Percentiles rank a stretch among this genome's conserved stretches.
phyloP scores from a whole-genome alignment of 2,888 invertebrate genomes.

The Gonocerus acuteangulatus region DNA sequence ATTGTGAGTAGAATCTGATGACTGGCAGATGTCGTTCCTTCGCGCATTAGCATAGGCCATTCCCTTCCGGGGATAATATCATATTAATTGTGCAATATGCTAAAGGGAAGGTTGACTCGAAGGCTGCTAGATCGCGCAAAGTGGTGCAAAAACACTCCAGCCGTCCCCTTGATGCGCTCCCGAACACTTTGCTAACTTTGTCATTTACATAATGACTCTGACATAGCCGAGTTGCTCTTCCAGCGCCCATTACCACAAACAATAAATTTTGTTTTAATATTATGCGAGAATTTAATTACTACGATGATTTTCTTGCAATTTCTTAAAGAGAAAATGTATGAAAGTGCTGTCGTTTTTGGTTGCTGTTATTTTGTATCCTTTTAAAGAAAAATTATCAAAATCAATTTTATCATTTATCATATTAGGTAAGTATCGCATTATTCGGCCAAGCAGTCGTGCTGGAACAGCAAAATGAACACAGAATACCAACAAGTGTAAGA shows the following conservation, averaged over 20 bases:
- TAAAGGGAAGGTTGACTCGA: slow-evolving; percentile 32
- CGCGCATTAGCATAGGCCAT: background rate
- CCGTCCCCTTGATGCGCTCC: slow-evolving; percentile 19
- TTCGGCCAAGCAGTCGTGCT: too few species aligned
- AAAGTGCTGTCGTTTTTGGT: too few species aligned
- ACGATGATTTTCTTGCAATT: slow-evolving; percentile 16
- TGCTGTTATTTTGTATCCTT: too few species aligned
- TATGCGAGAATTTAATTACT: slow-evolving; percentile 36
- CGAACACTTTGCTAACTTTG: slow-evolving; percentile 33
- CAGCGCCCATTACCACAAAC: slow-evolving; percentile 20
- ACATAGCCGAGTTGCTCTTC: slow-evolving; percentile 20
- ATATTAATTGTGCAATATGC: slow-evolving; percentile 39
- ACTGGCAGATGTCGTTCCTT: background rate
- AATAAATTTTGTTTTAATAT: slow-evolving; percentile 37
- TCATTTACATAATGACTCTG: slow-evolving; percentile 37
- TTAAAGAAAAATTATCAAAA: too few species aligned
- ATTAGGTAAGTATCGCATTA: too few species aligned
- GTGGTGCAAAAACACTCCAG: slow-evolving; percentile 21
- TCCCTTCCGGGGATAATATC: slow-evolving; percentile 30
- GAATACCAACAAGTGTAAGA: too few species aligned
- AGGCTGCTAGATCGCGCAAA: background rate
- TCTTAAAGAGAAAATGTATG: too few species aligned
- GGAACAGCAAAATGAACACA: too few species aligned
- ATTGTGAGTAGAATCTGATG: background rate
- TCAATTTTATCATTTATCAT: too few species aligned